Evolutionary conservation across 2,113 vertebrate species (phyloP).

Genomic region (Microcebus griseorufus): DNA sequence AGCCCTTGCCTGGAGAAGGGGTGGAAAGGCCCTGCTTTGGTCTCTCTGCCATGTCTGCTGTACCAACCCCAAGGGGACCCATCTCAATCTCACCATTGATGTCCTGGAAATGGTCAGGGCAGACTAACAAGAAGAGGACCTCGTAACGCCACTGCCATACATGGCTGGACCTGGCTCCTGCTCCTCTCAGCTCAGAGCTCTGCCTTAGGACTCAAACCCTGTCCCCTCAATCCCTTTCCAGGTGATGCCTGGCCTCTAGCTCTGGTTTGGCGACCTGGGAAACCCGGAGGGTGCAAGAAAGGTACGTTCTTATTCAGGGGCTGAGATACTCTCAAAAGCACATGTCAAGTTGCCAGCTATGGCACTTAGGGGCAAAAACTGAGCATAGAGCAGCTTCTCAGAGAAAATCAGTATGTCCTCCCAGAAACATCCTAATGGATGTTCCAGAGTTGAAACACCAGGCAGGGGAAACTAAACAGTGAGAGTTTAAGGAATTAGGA

Average conservation of each 20-base stretch:
- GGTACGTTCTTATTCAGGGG: neutral
- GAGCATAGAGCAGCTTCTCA: neutral
- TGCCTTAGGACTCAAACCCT: neutral
- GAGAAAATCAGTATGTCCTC: neutral
- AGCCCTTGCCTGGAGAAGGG: neutral
- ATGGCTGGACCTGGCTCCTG: neutral
- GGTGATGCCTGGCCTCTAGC: neutral
- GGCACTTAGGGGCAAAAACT: neutral
- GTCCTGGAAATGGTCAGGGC: neutral
- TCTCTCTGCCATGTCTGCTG: neutral
- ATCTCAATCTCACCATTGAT: neutral
- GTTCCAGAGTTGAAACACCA: neutral
- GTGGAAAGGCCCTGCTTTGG: neutral
- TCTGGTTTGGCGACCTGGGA: neutral
- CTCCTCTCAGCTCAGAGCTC: neutral
- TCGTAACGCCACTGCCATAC: neutral
- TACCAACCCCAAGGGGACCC: neutral
- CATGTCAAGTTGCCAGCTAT: neutral
- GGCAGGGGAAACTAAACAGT: neutral
- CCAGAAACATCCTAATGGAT: neutral
- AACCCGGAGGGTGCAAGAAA: neutral
- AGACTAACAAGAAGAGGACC: neutral
- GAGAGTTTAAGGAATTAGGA: neutral
- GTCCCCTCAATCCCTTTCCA: neutral
- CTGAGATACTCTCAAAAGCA: neutral